Conservation (phyloP, 2,113 vertebrate genomes). For the Spea bombifrons region DNA sequence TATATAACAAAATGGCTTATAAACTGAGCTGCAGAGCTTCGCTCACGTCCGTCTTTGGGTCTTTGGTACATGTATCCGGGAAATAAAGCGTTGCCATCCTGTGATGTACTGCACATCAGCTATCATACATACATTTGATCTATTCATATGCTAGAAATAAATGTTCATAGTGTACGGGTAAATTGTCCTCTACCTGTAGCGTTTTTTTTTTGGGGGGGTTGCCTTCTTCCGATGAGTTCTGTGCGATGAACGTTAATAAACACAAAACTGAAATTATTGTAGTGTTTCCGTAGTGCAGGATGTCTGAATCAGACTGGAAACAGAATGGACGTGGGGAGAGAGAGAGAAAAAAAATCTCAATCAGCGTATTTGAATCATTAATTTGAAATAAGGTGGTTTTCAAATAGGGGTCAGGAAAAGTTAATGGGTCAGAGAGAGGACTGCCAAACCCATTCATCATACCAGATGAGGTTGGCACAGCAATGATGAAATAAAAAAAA, state of each 20-base stretch:
- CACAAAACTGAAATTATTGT: neutral
- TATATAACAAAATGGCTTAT: no score
- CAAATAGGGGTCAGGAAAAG: constrained; percentile 49
- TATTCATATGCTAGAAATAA: no score
- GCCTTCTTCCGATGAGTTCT: neutral
- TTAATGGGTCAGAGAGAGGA: constrained; percentile 49
- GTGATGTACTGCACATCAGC: no score
- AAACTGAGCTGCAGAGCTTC: no score
- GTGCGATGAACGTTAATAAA: neutral
- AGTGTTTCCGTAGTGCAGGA: neutral
- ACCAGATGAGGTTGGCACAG: constrained; percentile 45
- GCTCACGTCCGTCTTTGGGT: no score
- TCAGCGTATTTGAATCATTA: constrained; percentile 49
- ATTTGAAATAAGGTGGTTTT: constrained; percentile 49
- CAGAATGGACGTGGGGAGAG: constrained; percentile 22
- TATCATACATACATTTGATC: no score
- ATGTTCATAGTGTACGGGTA: neutral
- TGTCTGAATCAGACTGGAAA: constrained; percentile 9
- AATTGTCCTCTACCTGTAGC: neutral
- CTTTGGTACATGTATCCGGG: no score
- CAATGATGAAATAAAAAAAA: constrained; percentile 48
- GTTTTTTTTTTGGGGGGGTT: neutral
- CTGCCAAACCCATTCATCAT: constrained; percentile 47
- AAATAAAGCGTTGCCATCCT: no score
- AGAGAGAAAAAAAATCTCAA: constrained; percentile 36